phyloP scores from a whole-genome alignment of 2,888 invertebrate genomes.

The Nineta flava region DNA sequence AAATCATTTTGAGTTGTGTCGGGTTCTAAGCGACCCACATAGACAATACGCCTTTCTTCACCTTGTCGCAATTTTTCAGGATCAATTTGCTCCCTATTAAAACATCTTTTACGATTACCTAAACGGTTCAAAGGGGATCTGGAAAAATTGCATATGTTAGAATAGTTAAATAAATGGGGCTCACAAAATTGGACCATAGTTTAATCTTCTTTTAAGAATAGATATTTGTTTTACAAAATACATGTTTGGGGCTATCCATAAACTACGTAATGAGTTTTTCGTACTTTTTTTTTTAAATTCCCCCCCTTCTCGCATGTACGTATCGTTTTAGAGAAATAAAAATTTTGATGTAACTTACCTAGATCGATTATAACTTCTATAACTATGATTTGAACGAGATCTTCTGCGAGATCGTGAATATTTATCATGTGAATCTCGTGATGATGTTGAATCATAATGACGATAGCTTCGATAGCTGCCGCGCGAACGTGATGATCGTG shows the following conservation, averaged over 20 bases:
- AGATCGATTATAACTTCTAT: conserved; percentile 9
- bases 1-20: conserved; percentile 54
- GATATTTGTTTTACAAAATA: too few relatives aligned
- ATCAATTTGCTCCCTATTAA: conserved; percentile 10
- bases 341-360: conserved; percentile 7
- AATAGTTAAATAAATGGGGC: too few relatives aligned
- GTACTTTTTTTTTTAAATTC: too few relatives aligned
- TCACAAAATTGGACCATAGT: too few relatives aligned
- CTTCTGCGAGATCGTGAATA: conserved; percentile 12
- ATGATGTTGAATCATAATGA: too few relatives aligned
- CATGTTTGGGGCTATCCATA: too few relatives aligned
- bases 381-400: conserved; percentile 11
- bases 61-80: conserved; percentile 27
- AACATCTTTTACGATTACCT: conserved; percentile 11
- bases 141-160: conserved; percentile 6
- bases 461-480: conserved; percentile 3
- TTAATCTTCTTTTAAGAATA: too few relatives aligned
- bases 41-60: conserved; percentile 75
- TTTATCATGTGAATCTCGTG: conserved; percentile 6
- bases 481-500: conserved; percentile 6
- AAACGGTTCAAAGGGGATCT: conserved; percentile 18
- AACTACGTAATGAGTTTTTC: too few relatives aligned
- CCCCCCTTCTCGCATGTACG: too few relatives aligned
- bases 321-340: too few relatives aligned
- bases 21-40: conserved; percentile 66